Conservation (phyloP, 2,888 invertebrate genomes). For the Ichneumoninae sp. region DNA sequence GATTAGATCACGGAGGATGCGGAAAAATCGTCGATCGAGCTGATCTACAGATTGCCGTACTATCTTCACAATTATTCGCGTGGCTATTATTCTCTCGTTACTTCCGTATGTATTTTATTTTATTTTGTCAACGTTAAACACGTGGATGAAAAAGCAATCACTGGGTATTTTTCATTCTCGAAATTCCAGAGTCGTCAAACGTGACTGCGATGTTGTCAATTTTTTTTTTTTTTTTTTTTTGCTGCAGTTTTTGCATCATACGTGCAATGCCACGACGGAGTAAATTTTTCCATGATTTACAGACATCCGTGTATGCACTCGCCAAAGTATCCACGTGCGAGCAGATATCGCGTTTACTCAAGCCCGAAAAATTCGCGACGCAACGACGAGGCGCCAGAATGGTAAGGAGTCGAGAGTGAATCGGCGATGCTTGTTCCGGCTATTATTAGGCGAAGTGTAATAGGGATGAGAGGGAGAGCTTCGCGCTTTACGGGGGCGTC, state of each 20-base stretch:
- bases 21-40: slow-evolving; percentile 14
- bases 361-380: slow-evolving; percentile 5
- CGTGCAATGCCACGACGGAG: background rate
- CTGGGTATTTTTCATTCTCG: background rate
- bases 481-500: slow-evolving; percentile 62
- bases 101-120: background rate
- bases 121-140: background rate
- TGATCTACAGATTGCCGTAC: background rate
- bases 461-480: slow-evolving; percentile 45
- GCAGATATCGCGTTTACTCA: background rate
- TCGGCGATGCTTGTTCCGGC: slow-evolving; percentile 23
- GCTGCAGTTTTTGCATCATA: background rate
- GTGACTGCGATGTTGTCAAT: background rate
- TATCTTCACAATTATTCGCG: slow-evolving; percentile 16
- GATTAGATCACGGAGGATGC: slow-evolving; percentile 6
- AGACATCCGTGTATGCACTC: background rate
- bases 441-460: slow-evolving; percentile 64
- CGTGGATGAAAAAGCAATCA: slow-evolving; percentile 4
- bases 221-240: background rate
- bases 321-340: background rate
- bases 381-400: background rate
- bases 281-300: background rate
- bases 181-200: slow-evolving; percentile 2
- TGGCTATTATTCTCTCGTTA: slow-evolving; percentile 32
- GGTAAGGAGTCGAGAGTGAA: background rate